Base-by-base conservation (phyloP, 2,797 vertebrate genomes). In the Danio tinwini region DNA sequence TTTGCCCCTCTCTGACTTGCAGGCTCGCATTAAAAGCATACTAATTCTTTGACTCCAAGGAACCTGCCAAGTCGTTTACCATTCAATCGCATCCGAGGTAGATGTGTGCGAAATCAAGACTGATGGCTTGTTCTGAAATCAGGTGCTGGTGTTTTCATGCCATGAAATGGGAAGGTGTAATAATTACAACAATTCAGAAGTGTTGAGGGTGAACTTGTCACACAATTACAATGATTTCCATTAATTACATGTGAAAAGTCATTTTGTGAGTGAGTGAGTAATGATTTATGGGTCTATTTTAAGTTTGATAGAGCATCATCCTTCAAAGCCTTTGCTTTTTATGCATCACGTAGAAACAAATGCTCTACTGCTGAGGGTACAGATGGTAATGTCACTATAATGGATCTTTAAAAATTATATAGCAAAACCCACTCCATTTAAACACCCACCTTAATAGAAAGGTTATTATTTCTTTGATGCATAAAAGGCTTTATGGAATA, bases 251-350 rank as follows among this genome's bases (percentile, higher is more conserved):
- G 44, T 40, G 19, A 78, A 62, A 47, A 47, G 59, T 65, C 37
- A 39, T 59, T 59, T 19, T 47, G 21, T 49, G 73, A n/a, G n/a
- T n/a, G 1, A 44, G 56, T 49, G 53, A 71, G 8, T 49, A 49
- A 77, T 77, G 81, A 76, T 63, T 85, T 78, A 83, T 71, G 59
- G 65, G 17, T 74, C 39, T 52, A 49, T 21, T 58, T 58, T 42
- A 40, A 49, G 16, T 44, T 53, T n/a, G 65, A 53, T 12, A 63
- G 53, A 78, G 71, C 53, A 68, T 75, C 62, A 63, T 73, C 40
- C 78, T 74, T 71, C 52, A 56, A 85, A 70, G 64, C 53, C 11
- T 76, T 50, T 72, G 75, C 45, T 10, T 3, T 65, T 76, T 72
- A 61, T 52, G 12, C 37, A 56, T 70, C 59, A 64, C 45, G 6